phyloP scores from a whole-genome alignment of 1,140 invertebrate species.

The Meloidogyne chitwoodi region DNA sequence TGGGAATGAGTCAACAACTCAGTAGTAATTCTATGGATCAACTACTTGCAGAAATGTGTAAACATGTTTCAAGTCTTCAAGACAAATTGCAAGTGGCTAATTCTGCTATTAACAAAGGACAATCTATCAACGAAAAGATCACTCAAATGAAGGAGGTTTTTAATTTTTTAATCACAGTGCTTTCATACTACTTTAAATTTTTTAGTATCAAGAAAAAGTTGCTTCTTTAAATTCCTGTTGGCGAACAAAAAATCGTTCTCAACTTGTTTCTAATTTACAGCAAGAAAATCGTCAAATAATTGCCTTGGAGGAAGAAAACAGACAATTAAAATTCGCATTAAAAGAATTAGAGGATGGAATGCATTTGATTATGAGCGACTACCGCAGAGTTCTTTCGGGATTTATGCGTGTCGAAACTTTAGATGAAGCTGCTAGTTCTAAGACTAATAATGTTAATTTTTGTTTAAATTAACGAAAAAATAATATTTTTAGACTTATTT shows the following conservation, averaged over 20 bases:
- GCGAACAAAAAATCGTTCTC: constrained; percentile 26
- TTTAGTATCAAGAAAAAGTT: constrained; percentile 37
- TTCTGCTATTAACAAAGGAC: constrained; percentile 30
- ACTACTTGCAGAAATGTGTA: constrained; percentile 28
- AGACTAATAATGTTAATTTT: constrained; percentile 12
- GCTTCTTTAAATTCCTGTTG: constrained; percentile 29
- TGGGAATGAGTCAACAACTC: not conserved
- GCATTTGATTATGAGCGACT: constrained; percentile 32
- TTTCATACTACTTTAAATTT: constrained; percentile 7
- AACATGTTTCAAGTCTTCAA: constrained; percentile 31
- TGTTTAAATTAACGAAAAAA: not conserved
- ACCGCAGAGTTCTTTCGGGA: constrained; percentile 22
- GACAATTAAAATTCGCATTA: constrained; percentile 21
- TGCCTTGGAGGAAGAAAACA: constrained; percentile 30
- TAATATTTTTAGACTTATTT: constrained; percentile 12
- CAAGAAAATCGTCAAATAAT: constrained; percentile 36
- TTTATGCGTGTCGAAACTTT: constrained; percentile 22
- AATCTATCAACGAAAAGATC: constrained; percentile 34
- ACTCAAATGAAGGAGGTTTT: constrained; percentile 34
- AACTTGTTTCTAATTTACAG: constrained; percentile 25
- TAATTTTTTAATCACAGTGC: not conserved
- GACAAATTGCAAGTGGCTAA: constrained; percentile 26
- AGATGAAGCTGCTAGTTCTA: constrained; percentile 3
- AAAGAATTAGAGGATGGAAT: constrained; percentile 26
- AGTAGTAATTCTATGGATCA: constrained; percentile 23